Conservation (phyloP, 2,888 invertebrate genomes). For the Patella depressa region DNA sequence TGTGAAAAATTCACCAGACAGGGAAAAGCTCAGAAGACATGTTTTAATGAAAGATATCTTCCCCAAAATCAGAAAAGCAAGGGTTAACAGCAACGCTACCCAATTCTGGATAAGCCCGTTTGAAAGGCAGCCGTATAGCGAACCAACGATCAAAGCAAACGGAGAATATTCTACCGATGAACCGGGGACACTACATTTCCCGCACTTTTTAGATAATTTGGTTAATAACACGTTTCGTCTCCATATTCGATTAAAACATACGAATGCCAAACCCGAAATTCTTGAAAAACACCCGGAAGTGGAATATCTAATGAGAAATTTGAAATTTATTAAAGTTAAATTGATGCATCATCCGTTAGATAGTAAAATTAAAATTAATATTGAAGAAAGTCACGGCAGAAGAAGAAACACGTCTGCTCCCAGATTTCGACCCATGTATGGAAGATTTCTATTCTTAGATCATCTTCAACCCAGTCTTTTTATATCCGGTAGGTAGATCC, state of each 20-base stretch:
- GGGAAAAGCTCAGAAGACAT: background rate
- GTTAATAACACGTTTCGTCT: conserved; percentile 18
- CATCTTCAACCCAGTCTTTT: conserved; percentile 3
- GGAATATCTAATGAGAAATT: conserved; percentile 15
- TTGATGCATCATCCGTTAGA: conserved; percentile 18
- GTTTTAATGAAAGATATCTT: background rate
- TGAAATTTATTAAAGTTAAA: conserved; percentile 17
- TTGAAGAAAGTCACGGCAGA: conserved; percentile 25
- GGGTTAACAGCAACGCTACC: background rate
- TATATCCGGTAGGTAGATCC: conserved; percentile 6
- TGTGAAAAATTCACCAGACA: background rate
- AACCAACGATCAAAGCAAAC: conserved; percentile 13
- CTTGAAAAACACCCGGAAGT: conserved; percentile 9
- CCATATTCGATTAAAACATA: background rate
- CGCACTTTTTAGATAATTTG: conserved; percentile 9
- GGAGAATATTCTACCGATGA: background rate
- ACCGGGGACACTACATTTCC: conserved; percentile 3
- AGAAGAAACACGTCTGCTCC: conserved; percentile 8
- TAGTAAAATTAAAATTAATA: conserved; percentile 12
- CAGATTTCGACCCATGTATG: conserved; percentile 19
- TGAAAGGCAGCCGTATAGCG: background rate
- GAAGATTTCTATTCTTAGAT: conserved; percentile 10
- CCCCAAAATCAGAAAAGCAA: background rate
- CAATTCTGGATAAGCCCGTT: conserved; percentile 24
- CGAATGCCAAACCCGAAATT: conserved; percentile 1